A percentile compares a stretch with the other conserved stretches of the same genome.
Evolutionary conservation across 1,140 invertebrate species (phyloP).

Genomic region (Lasaia peninsularis): DNA sequence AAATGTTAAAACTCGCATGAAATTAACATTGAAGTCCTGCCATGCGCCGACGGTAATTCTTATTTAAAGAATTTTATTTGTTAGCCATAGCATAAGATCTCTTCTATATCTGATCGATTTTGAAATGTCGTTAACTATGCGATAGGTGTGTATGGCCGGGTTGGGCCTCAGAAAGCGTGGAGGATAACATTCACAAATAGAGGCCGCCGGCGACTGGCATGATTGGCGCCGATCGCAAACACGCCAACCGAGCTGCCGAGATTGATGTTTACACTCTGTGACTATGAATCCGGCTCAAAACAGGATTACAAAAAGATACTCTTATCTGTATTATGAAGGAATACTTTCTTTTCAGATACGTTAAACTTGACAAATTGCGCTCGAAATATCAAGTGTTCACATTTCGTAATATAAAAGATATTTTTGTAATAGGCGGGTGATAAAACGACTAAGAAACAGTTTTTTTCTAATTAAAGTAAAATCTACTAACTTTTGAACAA

Average conservation of each 20-base stretch:
- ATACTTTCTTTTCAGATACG: background rate
- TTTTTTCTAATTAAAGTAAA: too few species aligned
- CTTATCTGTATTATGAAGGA: background rate
- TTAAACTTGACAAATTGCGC: background rate
- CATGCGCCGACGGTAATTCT: too few species aligned
- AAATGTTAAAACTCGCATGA: too few species aligned
- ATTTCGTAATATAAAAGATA: too few species aligned
- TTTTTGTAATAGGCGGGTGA: too few species aligned
- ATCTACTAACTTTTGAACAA: too few species aligned
- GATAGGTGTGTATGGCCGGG: constrained; percentile 15
- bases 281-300: background rate
- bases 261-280: constrained; percentile 30
- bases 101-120: constrained; percentile 37
- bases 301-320: constrained; percentile 2
- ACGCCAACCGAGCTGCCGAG: constrained; percentile 28
- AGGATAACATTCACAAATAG: constrained; percentile 49
- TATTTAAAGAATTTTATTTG: too few species aligned
- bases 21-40: too few species aligned
- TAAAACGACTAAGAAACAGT: too few species aligned
- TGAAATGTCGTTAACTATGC: constrained; percentile 41
- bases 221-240: constrained; percentile 43
- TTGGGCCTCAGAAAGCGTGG: constrained; percentile 28
- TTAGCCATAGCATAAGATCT: too few species aligned
- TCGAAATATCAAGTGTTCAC: too few species aligned
- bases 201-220: constrained; percentile 34